Conservation (phyloP, 2,797 vertebrate species). For the Percopsis omiscomaycus region DNA sequence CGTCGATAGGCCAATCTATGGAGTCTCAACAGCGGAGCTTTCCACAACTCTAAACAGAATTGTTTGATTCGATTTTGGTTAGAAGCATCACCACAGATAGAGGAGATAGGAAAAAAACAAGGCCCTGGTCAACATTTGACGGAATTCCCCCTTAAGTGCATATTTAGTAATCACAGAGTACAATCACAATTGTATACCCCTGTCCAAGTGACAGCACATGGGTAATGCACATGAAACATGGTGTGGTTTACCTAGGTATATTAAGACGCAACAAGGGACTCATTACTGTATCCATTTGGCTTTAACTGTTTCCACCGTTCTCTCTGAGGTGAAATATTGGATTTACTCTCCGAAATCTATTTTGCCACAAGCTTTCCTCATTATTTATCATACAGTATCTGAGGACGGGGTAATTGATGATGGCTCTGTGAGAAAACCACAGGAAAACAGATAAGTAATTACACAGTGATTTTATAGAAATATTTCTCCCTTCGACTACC, state of each 20-base stretch:
- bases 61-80: too few relatives aligned
- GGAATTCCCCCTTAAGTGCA: too few relatives aligned
- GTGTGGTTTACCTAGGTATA: conserved; percentile 29
- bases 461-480: conserved; percentile 58
- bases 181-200: conserved; percentile 5
- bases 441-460: conserved; percentile 68
- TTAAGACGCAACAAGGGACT: conserved; percentile 58
- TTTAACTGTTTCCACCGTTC: conserved; percentile 51
- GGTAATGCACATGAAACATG: conserved; percentile 16
- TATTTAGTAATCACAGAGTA: conserved; percentile 4
- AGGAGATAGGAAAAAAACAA: too few relatives aligned
- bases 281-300: conserved; percentile 59
- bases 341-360: conserved; percentile 64
- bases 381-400: conserved; percentile 64
- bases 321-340: conserved; percentile 60
- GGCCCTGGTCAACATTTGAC: too few relatives aligned
- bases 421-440: conserved; percentile 59
- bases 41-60: too few relatives aligned
- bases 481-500: conserved; percentile 51
- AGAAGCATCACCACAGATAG: too few relatives aligned
- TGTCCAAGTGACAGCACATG: conserved; percentile 3
- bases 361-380: conserved; percentile 59
- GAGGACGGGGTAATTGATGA: conserved; percentile 70
- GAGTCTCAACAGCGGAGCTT: too few relatives aligned
- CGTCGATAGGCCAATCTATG: too few relatives aligned